A percentile compares a stretch with the other conserved stretches of the same genome.
phyloP scores from a whole-genome alignment of 2,113 vertebrate species.

The Sylvia atricapilla region DNA sequence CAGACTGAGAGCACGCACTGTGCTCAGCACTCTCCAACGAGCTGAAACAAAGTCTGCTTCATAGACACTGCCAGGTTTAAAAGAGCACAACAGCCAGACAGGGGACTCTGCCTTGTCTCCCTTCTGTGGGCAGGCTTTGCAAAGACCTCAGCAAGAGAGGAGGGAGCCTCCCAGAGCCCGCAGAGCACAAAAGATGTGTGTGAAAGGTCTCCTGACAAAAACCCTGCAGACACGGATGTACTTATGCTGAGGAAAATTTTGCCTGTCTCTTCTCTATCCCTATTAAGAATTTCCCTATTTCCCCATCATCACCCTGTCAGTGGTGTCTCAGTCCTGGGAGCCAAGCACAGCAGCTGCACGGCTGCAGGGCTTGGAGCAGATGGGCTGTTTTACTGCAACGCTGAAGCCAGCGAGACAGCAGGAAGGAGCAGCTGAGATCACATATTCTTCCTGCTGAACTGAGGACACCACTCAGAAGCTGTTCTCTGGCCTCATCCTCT shows the following conservation, averaged over 20 bases:
- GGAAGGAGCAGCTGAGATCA: constrained; percentile 37
- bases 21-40: not conserved
- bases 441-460: constrained; percentile 11
- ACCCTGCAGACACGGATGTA: not conserved
- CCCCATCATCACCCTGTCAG: not conserved
- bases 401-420: not conserved
- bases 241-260: not conserved
- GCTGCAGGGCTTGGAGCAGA: constrained; percentile 37
- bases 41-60: constrained; percentile 18
- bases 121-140: not conserved
- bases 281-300: not conserved
- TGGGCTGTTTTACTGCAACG: not conserved
- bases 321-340: not conserved
- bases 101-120: not conserved
- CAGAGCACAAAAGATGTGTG: not conserved
- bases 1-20: not conserved
- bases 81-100: not conserved
- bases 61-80: not conserved
- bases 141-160: not conserved
- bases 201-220: not conserved
- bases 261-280: not conserved
- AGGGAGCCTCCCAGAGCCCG: not conserved
- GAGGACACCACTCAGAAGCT: not conserved
- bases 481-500: not conserved
- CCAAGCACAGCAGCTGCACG: not conserved